These are phyloP conservation scores for Clarias laeviceps DNA, from an alignment of 2,797 vertebrate species.

Conservation along the genomic window DNA sequence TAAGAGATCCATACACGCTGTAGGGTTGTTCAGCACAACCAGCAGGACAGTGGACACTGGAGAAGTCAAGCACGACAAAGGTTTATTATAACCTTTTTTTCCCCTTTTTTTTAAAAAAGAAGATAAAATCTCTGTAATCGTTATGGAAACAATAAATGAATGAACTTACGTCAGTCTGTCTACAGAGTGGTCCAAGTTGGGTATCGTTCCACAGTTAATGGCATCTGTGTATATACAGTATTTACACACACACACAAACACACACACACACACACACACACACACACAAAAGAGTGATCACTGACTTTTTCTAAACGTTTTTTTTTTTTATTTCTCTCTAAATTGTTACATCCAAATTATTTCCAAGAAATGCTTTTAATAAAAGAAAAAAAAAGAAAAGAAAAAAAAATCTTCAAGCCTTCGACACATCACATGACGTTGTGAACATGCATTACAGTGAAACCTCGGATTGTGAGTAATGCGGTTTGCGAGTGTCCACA, in stretches of 20 bases:
- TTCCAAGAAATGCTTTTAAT: background rate
- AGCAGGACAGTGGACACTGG: slow-evolving; percentile 77
- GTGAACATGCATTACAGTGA: too few relatives aligned
- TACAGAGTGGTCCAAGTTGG: slow-evolving; percentile 64
- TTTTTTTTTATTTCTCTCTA: background rate
- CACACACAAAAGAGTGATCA: background rate
- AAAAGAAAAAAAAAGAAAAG: background rate
- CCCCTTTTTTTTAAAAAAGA: background rate
- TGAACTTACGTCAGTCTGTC: slow-evolving; percentile 71
- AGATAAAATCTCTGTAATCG: too few relatives aligned
- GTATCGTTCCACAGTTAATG: slow-evolving; percentile 64
- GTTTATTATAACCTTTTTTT: background rate
- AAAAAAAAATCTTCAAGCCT: too few relatives aligned
- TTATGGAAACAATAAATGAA: background rate
- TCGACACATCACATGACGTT: too few relatives aligned
- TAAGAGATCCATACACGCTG: slow-evolving; percentile 67
- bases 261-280: slow-evolving; percentile 32
- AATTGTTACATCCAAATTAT: background rate
- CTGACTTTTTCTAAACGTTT: background rate
- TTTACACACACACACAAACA: slow-evolving; percentile 33
- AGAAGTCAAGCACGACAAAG: background rate
- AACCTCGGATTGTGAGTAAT: too few relatives aligned
- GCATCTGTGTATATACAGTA: slow-evolving; percentile 66
- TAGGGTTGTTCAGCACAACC: slow-evolving; percentile 66
- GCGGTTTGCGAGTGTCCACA: too few relatives aligned